Evolutionary conservation across 1,140 invertebrate species (phyloP).

Genomic region (Homalodisca vitripennis): DNA sequence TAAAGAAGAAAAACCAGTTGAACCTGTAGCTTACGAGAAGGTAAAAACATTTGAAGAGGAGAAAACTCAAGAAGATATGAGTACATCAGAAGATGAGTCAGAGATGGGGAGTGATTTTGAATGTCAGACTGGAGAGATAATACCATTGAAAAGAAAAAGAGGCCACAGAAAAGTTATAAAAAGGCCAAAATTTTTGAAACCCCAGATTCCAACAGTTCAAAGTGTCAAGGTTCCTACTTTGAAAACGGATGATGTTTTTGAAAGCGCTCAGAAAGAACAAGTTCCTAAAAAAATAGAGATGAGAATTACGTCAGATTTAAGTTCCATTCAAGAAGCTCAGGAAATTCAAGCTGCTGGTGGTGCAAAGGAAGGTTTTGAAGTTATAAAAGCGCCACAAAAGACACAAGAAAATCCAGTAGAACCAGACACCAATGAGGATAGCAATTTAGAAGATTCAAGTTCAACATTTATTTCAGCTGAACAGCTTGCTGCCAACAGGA

Average conservation of each 20-base stretch:
- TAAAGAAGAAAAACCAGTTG: background rate
- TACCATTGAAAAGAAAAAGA: slow-evolving; percentile 57
- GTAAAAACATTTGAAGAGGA: slow-evolving; percentile 29
- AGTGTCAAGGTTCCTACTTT: slow-evolving; percentile 50
- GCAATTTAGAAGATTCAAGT: slow-evolving; percentile 36
- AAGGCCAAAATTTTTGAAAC: slow-evolving; percentile 62
- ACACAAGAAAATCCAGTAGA: slow-evolving; percentile 44
- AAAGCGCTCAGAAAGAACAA: slow-evolving; percentile 42
- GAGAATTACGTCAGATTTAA: slow-evolving; percentile 52
- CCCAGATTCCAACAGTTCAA: slow-evolving; percentile 47
- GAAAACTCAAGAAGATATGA: slow-evolving; percentile 38
- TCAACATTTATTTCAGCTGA: slow-evolving; percentile 60
- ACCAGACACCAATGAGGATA: slow-evolving; percentile 36
- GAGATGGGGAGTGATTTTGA: slow-evolving; percentile 76
- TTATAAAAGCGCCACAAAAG: slow-evolving; percentile 47
- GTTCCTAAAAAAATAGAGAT: slow-evolving; percentile 63
- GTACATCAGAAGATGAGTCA: slow-evolving; percentile 64
- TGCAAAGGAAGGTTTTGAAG: slow-evolving; percentile 50
- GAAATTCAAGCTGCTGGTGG: slow-evolving; percentile 31
- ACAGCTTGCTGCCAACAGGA: slow-evolving; percentile 65
- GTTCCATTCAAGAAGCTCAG: slow-evolving; percentile 32
- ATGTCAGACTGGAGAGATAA: slow-evolving; percentile 47
- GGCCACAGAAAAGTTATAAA: slow-evolving; percentile 57
- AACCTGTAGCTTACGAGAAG: background rate
- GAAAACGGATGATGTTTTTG: slow-evolving; percentile 65